phyloP scores from a whole-genome alignment of 2,113 vertebrate species.

The Hemichromis elongatus region DNA sequence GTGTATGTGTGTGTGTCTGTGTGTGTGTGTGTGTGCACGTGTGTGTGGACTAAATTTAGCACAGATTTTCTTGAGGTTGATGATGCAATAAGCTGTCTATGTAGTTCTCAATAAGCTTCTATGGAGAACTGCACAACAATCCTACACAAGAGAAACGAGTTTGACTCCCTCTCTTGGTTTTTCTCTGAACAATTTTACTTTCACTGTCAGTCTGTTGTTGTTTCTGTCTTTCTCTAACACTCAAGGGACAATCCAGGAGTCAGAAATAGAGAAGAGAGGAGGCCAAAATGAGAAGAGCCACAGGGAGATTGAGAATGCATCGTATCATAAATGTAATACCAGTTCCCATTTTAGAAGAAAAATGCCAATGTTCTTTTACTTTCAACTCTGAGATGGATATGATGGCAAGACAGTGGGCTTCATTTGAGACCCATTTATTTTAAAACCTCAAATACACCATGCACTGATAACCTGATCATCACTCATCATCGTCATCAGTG shows the following conservation, averaged over 20 bases:
- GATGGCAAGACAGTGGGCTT: not conserved
- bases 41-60: not conserved
- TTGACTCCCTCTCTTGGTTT: not conserved
- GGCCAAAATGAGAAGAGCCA: not conserved
- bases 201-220: not conserved
- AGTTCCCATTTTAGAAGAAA: not conserved
- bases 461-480: not conserved
- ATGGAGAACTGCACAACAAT: not conserved
- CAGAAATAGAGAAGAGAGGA: not conserved
- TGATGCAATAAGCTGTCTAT: not conserved
- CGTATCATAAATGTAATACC: constrained; percentile 7
- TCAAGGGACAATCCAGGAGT: not conserved
- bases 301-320: not conserved
- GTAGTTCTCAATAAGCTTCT: not conserved
- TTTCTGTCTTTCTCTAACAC: not conserved
- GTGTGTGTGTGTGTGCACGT: not conserved
- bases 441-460: not conserved
- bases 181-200: not conserved
- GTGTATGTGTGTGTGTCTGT: not conserved
- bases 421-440: constrained; percentile 10
- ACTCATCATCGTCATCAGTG: not conserved
- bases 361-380: not conserved
- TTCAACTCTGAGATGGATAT: not conserved
- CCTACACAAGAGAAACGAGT: not conserved
- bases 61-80: not conserved